phyloP scores from a whole-genome alignment of 2,797 vertebrate species.

The Tinamus major region DNA sequence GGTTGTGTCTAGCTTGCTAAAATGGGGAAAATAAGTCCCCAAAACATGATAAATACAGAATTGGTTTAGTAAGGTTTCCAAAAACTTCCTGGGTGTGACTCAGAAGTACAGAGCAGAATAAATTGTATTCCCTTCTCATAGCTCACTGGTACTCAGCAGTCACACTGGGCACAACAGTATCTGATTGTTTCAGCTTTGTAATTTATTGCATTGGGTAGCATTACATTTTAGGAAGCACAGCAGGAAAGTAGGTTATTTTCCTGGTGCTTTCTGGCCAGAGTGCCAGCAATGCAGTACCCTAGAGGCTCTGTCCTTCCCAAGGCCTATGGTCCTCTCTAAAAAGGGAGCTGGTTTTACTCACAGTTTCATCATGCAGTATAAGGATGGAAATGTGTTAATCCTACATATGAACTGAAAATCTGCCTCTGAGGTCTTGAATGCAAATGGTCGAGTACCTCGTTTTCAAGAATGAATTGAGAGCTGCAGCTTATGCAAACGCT shows the following conservation, averaged over 20 bases:
- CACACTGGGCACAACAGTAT: neutral
- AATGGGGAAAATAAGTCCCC: constrained; percentile 53
- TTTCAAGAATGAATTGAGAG: constrained; percentile 47
- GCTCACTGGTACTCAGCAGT: neutral
- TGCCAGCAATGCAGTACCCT: neutral
- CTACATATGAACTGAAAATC: constrained; percentile 16
- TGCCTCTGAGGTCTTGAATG: constrained; percentile 44
- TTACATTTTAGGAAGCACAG: neutral
- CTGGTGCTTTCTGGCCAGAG: neutral
- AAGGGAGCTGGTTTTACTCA: neutral
- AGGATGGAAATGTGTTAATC: constrained; percentile 44
- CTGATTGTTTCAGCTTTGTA: neutral
- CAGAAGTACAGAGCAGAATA: neutral
- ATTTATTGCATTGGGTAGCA: neutral
- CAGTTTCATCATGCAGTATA: neutral
- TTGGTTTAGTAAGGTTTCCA: constrained; percentile 16
- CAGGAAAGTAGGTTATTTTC: neutral
- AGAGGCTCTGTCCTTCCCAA: neutral
- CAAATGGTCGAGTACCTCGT: constrained; percentile 43
- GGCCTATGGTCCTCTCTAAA: neutral
- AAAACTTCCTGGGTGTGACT: constrained; percentile 6
- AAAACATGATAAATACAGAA: constrained; percentile 22
- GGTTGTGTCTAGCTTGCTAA: constrained; percentile 39
- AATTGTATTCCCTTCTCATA: neutral
- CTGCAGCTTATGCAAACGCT: constrained; percentile 64